Conservation (phyloP, 1,140 invertebrate species). For the Euwallacea fornicatus region DNA sequence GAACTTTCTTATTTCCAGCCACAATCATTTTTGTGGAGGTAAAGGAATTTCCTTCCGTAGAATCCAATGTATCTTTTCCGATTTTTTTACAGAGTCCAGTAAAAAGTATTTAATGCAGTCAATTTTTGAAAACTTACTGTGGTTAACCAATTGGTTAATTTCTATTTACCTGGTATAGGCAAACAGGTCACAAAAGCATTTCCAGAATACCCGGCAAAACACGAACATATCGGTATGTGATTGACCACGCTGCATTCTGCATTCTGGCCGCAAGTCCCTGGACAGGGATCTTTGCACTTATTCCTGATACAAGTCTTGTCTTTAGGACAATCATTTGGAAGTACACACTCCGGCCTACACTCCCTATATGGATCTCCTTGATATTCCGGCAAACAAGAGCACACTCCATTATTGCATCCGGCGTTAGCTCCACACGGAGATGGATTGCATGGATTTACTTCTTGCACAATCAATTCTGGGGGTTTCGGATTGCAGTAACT, state of each 20-base stretch:
- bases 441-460: conserved; percentile 57
- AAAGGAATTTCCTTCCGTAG: too few species aligned
- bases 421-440: conserved; percentile 63
- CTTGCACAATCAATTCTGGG: conserved; percentile 24
- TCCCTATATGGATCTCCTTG: conserved; percentile 66
- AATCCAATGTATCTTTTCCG: too few species aligned
- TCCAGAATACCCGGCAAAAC: conserved; percentile 69
- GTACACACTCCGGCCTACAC: conserved; percentile 67
- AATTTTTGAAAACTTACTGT: too few species aligned
- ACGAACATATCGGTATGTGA: conserved; percentile 74
- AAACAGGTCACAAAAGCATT: conserved; percentile 66
- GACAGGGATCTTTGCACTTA: conserved; percentile 71
- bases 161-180: conserved; percentile 54
- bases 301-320: conserved; percentile 73
- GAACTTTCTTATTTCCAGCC: too few species aligned
- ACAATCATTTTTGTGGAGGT: too few species aligned
- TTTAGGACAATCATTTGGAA: conserved; percentile 68
- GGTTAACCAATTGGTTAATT: too few species aligned
- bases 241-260: conserved; percentile 71
- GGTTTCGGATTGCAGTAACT: conserved; percentile 57
- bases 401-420: conserved; percentile 64
- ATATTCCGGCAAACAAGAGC: conserved; percentile 70
- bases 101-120: too few species aligned
- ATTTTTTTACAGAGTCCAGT: too few species aligned
- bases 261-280: conserved; percentile 62